Percentiles rank a stretch among this genome's conserved stretches.
Evolutionary conservation across 2,797 vertebrate species (phyloP).

Genomic region (Scarus forsteni): DNA sequence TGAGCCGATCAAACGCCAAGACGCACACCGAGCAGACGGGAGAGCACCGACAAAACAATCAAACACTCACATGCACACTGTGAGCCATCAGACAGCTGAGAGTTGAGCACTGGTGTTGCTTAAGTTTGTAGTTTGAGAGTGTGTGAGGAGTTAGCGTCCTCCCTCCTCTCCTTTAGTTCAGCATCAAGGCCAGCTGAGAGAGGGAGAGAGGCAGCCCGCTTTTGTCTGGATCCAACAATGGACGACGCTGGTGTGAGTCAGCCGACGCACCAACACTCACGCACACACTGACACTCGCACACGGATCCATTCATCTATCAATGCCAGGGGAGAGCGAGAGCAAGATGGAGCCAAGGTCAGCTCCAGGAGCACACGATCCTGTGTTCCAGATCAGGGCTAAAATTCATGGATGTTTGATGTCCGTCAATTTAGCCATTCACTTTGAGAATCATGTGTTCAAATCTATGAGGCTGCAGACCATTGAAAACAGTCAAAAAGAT

Average conservation of each 20-base stretch:
- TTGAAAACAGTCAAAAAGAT: too few relatives aligned
- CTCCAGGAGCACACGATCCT: slow-evolving; percentile 1
- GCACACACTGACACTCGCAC: slow-evolving; percentile 12
- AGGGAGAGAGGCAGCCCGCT: slow-evolving; percentile 40
- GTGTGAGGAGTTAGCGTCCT: slow-evolving; percentile 29
- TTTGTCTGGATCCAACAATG: slow-evolving; percentile 74
- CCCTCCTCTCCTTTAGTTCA: slow-evolving; percentile 53
- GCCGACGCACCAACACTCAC: slow-evolving; percentile 9
- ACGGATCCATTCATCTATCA: slow-evolving; percentile 49
- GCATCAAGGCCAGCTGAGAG: slow-evolving; percentile 62
- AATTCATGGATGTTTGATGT: too few relatives aligned
- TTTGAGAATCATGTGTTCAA: background rate
- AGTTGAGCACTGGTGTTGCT: slow-evolving; percentile 18
- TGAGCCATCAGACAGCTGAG: slow-evolving; percentile 45
- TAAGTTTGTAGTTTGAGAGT: slow-evolving; percentile 27
- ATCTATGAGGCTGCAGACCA: background rate
- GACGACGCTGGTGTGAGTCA: slow-evolving; percentile 49
- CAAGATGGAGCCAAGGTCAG: slow-evolving; percentile 18
- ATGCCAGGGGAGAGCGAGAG: slow-evolving; percentile 21
- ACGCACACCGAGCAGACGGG: slow-evolving; percentile 21
- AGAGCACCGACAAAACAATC: slow-evolving; percentile 3
- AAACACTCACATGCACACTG: slow-evolving; percentile 11
- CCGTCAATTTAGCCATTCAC: too few relatives aligned
- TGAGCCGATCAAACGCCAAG: slow-evolving; percentile 49
- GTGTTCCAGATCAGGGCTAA: background rate